A percentile compares a stretch with the other conserved stretches of the same genome.
Evolutionary conservation across 2,113 vertebrate species (phyloP).

Genomic region (Thamnophis sirtalis): DNA sequence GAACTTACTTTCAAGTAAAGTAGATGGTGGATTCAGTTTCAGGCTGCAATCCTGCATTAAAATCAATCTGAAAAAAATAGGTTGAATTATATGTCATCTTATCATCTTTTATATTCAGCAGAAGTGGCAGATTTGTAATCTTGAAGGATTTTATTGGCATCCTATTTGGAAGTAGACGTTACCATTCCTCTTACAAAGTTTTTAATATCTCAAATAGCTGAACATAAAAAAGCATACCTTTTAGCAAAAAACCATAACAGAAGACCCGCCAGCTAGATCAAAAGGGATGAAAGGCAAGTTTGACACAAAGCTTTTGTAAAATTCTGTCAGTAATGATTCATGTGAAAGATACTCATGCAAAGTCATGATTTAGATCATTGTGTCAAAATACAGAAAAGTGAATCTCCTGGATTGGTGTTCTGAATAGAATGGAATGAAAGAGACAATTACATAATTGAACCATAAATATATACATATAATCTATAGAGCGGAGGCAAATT

Average conservation of each 20-base stretch:
- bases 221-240: conserved; percentile 25
- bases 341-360: not conserved
- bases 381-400: rapidly evolving
- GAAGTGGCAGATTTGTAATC: not conserved
- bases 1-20: not conserved
- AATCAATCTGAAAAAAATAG: not conserved
- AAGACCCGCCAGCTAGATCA: conserved; percentile 12
- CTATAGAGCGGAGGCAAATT: not conserved
- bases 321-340: not conserved
- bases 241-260: conserved; percentile 6
- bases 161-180: conserved; percentile 26
- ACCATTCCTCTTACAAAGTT: conserved; percentile 29
- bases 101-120: not conserved
- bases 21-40: not conserved
- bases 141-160: conserved; percentile 19
- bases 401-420: not conserved
- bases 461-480: not conserved
- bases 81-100: not conserved
- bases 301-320: not conserved
- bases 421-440: conserved; percentile 2
- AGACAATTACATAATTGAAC: not conserved
- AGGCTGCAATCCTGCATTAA: not conserved
- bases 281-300: conserved; percentile 15
- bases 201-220: conserved; percentile 27
- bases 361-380: not conserved